Evolutionary conservation across 2,113 vertebrate species (phyloP).

Genomic region (Parotia lawesii): DNA sequence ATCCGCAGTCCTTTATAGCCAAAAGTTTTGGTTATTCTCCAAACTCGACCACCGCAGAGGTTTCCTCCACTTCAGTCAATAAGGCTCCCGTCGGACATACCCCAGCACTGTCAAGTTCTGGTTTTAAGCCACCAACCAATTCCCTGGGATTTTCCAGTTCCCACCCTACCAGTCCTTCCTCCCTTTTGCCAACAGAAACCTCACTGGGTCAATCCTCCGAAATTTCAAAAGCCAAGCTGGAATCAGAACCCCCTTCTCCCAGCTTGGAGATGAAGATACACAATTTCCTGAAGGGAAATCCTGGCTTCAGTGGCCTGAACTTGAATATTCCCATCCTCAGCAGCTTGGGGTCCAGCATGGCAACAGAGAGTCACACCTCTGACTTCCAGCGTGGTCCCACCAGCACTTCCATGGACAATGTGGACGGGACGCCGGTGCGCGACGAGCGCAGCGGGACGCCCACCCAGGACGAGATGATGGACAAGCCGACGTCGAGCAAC

Average conservation of each 20-base stretch:
- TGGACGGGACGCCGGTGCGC: conserved; percentile 90
- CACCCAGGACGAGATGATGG: conserved; percentile 98
- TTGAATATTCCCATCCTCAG: conserved; percentile 82
- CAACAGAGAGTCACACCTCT: conserved; percentile 55
- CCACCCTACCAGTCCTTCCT: conserved; percentile 58
- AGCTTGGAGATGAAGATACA: conserved; percentile 98
- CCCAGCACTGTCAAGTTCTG: conserved; percentile 59
- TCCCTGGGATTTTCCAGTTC: conserved; percentile 66
- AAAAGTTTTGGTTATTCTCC: conserved; percentile 75
- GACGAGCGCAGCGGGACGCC: conserved; percentile 92
- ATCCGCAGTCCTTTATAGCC: conserved; percentile 61
- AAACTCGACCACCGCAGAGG: conserved; percentile 73
- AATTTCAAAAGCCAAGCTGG: conserved; percentile 71
- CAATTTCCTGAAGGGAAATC: conserved; percentile 96
- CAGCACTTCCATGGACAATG: conserved; percentile 80
- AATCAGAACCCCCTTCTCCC: conserved; percentile 75
- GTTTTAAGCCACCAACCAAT: conserved; percentile 71
- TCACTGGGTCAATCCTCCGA: conserved; percentile 66
- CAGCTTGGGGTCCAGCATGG: conserved; percentile 64
- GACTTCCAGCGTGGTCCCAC: conserved; percentile 76
- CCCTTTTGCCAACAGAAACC: conserved; percentile 70
- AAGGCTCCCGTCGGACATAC: conserved; percentile 71
- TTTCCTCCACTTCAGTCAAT: conserved; percentile 76
- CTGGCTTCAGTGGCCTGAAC: conserved; percentile 88
- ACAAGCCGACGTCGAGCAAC: conserved; percentile 79